These are phyloP conservation scores for mouse (Mus musculus) DNA, from an alignment of 2,113 vertebrate genomes.

Conservation along the genomic window DNA sequence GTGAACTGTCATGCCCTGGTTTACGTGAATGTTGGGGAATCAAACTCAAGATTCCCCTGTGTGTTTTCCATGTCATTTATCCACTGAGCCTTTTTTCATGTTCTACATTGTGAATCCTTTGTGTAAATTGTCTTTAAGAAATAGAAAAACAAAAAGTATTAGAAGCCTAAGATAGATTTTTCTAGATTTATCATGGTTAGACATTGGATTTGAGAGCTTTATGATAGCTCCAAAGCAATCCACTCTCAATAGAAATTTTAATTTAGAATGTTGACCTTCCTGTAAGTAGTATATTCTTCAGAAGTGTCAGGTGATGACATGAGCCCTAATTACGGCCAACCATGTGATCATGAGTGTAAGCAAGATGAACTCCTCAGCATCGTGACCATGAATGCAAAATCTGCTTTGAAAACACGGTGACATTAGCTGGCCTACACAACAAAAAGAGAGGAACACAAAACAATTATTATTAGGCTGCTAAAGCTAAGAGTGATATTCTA, in stretches of 20 bases:
- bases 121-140: not conserved
- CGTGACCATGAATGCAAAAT: not conserved
- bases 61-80: not conserved
- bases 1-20: too few relatives aligned
- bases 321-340: not conserved
- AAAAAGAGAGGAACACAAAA: not conserved
- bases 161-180: not conserved
- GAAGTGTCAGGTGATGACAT: too few relatives aligned
- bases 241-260: not conserved
- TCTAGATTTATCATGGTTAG: not conserved
- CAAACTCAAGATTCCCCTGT: not conserved
- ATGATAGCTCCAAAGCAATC: not conserved
- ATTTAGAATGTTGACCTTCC: not conserved
- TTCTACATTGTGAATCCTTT: not conserved
- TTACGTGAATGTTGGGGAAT: not conserved
- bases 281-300: not conserved
- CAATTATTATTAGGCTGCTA: not conserved
- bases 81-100: not conserved
- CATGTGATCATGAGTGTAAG: not conserved
- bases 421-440: not conserved
- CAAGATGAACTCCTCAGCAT: not conserved
- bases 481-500: not conserved
- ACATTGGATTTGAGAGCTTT: not conserved
- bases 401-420: not conserved
- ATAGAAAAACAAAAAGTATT: not conserved